Evolutionary conservation across 2,888 invertebrate species (phyloP).

Genomic region (Torymus tubicola): DNA sequence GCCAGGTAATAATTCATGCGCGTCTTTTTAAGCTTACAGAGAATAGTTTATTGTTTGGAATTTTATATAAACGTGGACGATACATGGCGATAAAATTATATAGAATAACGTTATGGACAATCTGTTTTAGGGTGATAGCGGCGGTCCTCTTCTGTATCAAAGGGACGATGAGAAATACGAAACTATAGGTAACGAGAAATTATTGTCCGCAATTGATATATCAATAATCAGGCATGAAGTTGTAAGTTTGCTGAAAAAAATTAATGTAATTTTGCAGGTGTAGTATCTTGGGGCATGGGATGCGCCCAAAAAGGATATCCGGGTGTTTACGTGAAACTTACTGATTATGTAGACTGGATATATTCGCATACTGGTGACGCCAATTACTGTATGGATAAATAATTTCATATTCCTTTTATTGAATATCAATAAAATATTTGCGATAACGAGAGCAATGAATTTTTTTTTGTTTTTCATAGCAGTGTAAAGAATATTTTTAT

Average conservation of each 20-base stretch:
- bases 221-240: not conserved
- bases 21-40: too few species aligned
- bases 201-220: not conserved
- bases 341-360: constrained; percentile 71
- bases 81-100: too few species aligned
- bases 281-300: constrained; percentile 83
- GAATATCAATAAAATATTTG: constrained; percentile 20
- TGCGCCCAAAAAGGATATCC: constrained; percentile 80
- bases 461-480: constrained; percentile 13
- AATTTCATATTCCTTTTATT: constrained; percentile 31
- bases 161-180: constrained; percentile 22
- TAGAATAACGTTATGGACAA: too few species aligned
- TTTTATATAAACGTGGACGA: too few species aligned
- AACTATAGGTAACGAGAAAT: constrained; percentile 22
- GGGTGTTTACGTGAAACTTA: constrained; percentile 73
- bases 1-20: constrained; percentile 31
- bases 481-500: too few species aligned
- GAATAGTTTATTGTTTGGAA: too few species aligned
- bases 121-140: constrained; percentile 81
- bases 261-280: constrained; percentile 74
- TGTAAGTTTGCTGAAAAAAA: too few species aligned
- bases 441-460: not conserved
- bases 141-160: constrained; percentile 79
- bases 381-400: constrained; percentile 66
- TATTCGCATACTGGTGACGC: constrained; percentile 68